phyloP scores from a whole-genome alignment of 2,113 vertebrate species.

The Pituophis catenifer region DNA sequence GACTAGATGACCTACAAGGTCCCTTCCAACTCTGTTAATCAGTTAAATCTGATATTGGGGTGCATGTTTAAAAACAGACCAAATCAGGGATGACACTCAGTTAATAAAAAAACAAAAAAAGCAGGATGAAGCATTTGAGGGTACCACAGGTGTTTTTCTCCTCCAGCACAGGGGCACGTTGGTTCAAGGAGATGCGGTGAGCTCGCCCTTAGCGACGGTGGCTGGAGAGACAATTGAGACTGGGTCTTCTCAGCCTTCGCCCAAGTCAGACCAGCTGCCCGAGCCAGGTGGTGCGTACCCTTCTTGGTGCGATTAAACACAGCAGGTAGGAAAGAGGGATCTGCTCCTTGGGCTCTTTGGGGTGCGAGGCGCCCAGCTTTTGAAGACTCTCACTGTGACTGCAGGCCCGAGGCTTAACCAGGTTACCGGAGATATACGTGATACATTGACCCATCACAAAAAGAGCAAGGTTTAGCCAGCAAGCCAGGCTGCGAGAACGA shows the following conservation, averaged over 20 bases:
- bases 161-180: conserved; percentile 4
- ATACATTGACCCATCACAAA: neutral
- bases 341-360: neutral
- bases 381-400: neutral
- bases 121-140: neutral
- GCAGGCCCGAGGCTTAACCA: neutral
- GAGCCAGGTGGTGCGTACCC: conserved; percentile 42
- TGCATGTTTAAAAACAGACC: neutral
- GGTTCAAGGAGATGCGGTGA: accelerated
- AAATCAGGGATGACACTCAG: neutral
- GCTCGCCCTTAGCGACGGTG: neutral
- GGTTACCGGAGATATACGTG: neutral
- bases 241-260: neutral
- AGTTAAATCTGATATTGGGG: neutral
- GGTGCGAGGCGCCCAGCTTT: neutral
- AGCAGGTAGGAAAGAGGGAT: neutral
- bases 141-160: neutral
- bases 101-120: no score
- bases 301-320: neutral
- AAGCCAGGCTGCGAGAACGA: neutral
- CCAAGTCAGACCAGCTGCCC: neutral
- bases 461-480: neutral
- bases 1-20: no score
- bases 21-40: no score
- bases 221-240: neutral